phyloP scores from a whole-genome alignment of 2,113 vertebrate genomes.

The Hydrolagus affinis region DNA sequence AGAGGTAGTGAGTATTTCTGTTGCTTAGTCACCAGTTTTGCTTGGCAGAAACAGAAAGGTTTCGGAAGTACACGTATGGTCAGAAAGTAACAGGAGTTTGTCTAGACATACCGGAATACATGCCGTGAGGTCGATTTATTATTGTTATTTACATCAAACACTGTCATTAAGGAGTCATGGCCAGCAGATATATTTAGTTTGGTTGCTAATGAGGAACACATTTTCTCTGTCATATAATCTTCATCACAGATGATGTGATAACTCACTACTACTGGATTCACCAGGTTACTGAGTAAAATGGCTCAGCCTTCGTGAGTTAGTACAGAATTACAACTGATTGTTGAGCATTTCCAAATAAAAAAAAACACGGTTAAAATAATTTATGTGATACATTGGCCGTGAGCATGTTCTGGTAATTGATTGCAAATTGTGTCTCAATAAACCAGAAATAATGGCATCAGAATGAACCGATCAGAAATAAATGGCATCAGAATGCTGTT shows the following conservation, averaged over 20 bases:
- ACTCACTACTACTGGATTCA: neutral
- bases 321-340: neutral
- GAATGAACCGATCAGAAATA: too few relatives aligned
- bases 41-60: constrained; percentile 53
- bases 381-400: neutral
- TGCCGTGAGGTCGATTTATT: neutral
- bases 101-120: constrained; percentile 58
- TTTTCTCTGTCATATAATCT: neutral
- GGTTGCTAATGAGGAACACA: neutral
- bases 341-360: neutral
- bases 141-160: constrained; percentile 26
- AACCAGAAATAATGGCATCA: neutral
- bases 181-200: neutral
- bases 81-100: constrained; percentile 64
- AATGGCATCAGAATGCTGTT: neutral
- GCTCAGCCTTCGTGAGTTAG: too few relatives aligned
- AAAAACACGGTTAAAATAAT: neutral
- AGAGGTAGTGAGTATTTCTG: constrained; percentile 50
- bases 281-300: too few relatives aligned
- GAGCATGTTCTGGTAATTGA: neutral
- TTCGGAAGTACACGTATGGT: constrained; percentile 61
- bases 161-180: constrained; percentile 3
- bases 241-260: neutral
- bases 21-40: constrained; percentile 61
- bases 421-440: neutral